Conservation (phyloP, 2,113 vertebrate genomes). For the Scatophagus argus region DNA sequence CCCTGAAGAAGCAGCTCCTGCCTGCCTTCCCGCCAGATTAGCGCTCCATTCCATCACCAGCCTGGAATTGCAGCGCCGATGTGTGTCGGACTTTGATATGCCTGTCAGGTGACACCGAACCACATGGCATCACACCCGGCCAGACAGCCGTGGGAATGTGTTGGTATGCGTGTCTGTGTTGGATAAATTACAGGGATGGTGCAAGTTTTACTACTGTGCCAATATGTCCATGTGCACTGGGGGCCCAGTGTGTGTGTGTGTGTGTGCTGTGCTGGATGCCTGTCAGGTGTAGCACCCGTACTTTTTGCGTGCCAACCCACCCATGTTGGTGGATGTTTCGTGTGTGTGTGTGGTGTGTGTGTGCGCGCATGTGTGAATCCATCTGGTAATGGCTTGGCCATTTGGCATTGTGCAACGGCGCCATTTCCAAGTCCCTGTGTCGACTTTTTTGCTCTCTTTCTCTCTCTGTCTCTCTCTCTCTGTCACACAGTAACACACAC, state of each 20-base stretch:
- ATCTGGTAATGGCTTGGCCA: constrained; percentile 76
- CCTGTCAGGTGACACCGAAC: constrained; percentile 60
- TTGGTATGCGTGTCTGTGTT: constrained; percentile 30
- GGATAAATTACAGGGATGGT: constrained; percentile 44
- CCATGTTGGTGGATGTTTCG: constrained; percentile 14
- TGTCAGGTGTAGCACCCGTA: constrained; percentile 54
- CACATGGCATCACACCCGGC: constrained; percentile 39
- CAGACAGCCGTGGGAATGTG: constrained; percentile 26
- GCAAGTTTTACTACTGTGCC: constrained; percentile 38
- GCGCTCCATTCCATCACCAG: constrained; percentile 61
- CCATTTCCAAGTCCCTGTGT: constrained; percentile 69
- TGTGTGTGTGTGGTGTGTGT: constrained; percentile 26
- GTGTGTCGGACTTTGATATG: constrained; percentile 54
- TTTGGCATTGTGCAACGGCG: constrained; percentile 63
- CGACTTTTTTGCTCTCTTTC: constrained; percentile 47
- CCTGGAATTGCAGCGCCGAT: constrained; percentile 15
- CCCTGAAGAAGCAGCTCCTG: constrained; percentile 63
- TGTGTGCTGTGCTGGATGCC: constrained; percentile 23
- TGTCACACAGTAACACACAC: constrained; percentile 13
- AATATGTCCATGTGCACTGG: constrained; percentile 33
- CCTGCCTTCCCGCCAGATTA: constrained; percentile 68
- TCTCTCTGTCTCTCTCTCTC: background rate
- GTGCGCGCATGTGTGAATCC: constrained; percentile 55
- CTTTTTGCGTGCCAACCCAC: constrained; percentile 36
- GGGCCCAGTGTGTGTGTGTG: constrained; percentile 5